Percentiles rank a stretch among this genome's conserved stretches.
Evolutionary conservation across 2,888 invertebrate species (phyloP).

Genomic region (Eupithecia vulgata): DNA sequence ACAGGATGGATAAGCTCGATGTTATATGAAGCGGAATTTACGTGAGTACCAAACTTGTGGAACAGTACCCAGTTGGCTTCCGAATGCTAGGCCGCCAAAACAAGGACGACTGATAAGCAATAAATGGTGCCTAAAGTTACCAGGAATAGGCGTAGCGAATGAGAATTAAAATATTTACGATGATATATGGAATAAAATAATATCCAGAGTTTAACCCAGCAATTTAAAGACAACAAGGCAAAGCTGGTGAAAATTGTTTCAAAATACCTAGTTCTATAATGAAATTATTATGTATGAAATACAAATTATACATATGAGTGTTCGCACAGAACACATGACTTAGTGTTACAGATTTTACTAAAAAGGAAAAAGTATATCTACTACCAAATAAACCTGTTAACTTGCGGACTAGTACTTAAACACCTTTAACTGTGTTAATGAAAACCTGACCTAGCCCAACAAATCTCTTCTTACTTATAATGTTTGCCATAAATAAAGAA

Average conservation of each 20-base stretch:
- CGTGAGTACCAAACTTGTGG: constrained; percentile 33
- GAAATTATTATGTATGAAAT: too few species aligned
- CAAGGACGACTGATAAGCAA: constrained; percentile 32
- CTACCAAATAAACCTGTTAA: background rate
- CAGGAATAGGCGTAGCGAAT: background rate
- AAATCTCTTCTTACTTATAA: background rate
- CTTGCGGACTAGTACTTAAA: background rate
- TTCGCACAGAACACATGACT: too few species aligned
- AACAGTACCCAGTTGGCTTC: constrained; percentile 30
- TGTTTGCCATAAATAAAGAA: constrained; percentile 1
- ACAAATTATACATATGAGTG: too few species aligned
- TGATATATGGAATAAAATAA: background rate
- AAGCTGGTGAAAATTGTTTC: background rate
- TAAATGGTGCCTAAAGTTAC: constrained; percentile 4
- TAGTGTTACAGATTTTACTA: too few species aligned
- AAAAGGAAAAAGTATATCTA: background rate
- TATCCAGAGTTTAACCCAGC: background rate
- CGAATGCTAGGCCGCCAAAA: constrained; percentile 31
- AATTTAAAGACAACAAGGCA: background rate
- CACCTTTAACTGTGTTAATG: background rate
- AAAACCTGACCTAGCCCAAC: constrained; percentile 4
- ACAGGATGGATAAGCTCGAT: constrained; percentile 42
- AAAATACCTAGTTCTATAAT: background rate
- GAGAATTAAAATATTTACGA: background rate
- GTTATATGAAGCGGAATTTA: constrained; percentile 61